Percentiles rank a stretch among this genome's conserved stretches.
phyloP scores from a whole-genome alignment of 2,797 vertebrate genomes.

The Rhinatrema bivittatum region DNA sequence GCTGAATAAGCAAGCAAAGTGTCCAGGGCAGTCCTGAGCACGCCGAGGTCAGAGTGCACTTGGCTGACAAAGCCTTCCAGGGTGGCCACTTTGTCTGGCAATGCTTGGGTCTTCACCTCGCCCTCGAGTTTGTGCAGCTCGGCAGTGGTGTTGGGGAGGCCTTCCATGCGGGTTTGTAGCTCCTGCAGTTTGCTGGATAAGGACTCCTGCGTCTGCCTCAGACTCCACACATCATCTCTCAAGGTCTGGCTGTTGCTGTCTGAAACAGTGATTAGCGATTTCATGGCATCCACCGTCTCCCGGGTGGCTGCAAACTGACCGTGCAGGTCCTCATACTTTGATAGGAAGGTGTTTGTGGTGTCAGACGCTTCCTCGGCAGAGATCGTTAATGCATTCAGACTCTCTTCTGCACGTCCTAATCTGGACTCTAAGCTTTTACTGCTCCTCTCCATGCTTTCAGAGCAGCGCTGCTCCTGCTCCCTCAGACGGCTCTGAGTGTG shows the following conservation, averaged over 20 bases:
- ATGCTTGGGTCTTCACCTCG: constrained; percentile 37
- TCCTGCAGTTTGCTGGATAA: constrained; percentile 51
- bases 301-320: constrained; percentile 49
- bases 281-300: constrained; percentile 20
- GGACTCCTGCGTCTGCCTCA: constrained; percentile 44
- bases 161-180: constrained; percentile 52
- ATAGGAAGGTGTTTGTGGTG: constrained; percentile 56
- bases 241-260: constrained; percentile 16
- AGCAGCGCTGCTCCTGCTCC: constrained; percentile 37
- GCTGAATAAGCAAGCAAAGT: constrained; percentile 66
- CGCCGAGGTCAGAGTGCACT: constrained; percentile 65
- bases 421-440: constrained; percentile 57
- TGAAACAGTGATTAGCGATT: constrained; percentile 11
- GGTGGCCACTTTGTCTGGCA: constrained; percentile 50
- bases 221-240: constrained; percentile 29
- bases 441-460: constrained; percentile 43
- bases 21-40: constrained; percentile 60
- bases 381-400: constrained; percentile 27
- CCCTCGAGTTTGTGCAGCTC: constrained; percentile 45
- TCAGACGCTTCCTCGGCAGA: constrained; percentile 39
- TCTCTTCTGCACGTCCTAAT: constrained; percentile 62
- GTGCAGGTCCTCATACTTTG: constrained; percentile 50
- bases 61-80: constrained; percentile 42
- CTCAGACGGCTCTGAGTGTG: constrained; percentile 35
- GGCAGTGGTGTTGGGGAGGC: constrained; percentile 49